phyloP scores from a whole-genome alignment of 2,888 invertebrate species.

The Pyrgus malvae region DNA sequence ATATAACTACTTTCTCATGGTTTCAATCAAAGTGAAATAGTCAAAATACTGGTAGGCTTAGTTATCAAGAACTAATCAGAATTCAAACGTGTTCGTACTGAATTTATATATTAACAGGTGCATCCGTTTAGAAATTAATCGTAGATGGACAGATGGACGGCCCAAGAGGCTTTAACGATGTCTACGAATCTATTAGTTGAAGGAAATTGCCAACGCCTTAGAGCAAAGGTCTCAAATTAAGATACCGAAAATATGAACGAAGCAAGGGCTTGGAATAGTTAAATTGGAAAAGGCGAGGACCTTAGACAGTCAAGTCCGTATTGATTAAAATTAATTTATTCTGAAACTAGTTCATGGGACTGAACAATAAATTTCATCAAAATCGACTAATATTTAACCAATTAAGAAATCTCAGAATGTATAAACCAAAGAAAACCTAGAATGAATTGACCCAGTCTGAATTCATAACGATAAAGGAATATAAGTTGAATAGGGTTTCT shows the following conservation, averaged over 20 bases:
- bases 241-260: conserved; percentile 7
- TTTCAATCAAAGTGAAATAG: background rate
- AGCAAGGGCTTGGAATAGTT: background rate
- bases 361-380: too few relatives aligned
- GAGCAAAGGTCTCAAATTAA: conserved; percentile 49
- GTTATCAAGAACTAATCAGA: conserved; percentile 21
- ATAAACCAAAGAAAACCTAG: too few relatives aligned
- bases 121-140: conserved; percentile 62
- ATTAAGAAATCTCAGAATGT: too few relatives aligned
- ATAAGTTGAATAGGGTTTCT: too few relatives aligned
- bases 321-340: too few relatives aligned
- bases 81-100: conserved; percentile 38
- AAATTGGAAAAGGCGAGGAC: background rate
- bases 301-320: too few relatives aligned
- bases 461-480: too few relatives aligned
- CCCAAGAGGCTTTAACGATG: conserved; percentile 47
- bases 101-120: conserved; percentile 41
- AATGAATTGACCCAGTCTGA: too few relatives aligned
- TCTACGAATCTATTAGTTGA: conserved; percentile 66
- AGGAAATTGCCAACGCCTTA: conserved; percentile 78
- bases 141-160: conserved; percentile 49
- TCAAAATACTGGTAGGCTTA: background rate
- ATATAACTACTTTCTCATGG: background rate
- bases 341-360: too few relatives aligned
- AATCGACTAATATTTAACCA: too few relatives aligned